These are phyloP conservation scores for Tigriopus californicus DNA, from an alignment of 2,888 invertebrate species.

Conservation along the genomic window DNA sequence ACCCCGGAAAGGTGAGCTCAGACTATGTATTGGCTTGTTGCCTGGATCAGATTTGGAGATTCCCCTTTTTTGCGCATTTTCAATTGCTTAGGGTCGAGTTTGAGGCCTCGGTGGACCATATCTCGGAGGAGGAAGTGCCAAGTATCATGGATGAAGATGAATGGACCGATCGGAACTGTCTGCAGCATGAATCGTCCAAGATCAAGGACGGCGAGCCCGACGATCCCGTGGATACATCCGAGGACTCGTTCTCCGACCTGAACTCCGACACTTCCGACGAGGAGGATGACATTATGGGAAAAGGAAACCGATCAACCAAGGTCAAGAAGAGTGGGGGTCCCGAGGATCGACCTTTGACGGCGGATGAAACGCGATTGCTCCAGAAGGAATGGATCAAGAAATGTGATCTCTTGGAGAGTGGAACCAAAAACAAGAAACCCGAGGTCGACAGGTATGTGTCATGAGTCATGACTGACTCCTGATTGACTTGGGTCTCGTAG, in stretches of 20 bases:
- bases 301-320: slow-evolving; percentile 25
- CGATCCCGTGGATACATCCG: slow-evolving; percentile 20
- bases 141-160: slow-evolving; percentile 84
- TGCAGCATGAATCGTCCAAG: slow-evolving; percentile 28
- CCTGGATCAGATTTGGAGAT: not conserved
- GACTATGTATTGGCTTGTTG: too few relatives aligned
- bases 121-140: slow-evolving; percentile 30
- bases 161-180: slow-evolving; percentile 81
- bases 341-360: slow-evolving; percentile 9
- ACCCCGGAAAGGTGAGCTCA: slow-evolving; percentile 7
- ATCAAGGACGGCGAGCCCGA: slow-evolving; percentile 8
- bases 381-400: slow-evolving; percentile 14
- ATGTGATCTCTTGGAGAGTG: too few relatives aligned
- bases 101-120: slow-evolving; percentile 31
- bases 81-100: not conserved
- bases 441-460: too few relatives aligned
- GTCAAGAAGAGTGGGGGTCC: not conserved
- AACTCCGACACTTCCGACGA: slow-evolving; percentile 21
- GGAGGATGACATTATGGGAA: slow-evolving; percentile 24
- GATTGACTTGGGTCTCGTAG: too few relatives aligned
- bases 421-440: too few relatives aligned
- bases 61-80: not conserved
- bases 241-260: slow-evolving; percentile 23
- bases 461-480: too few relatives aligned
- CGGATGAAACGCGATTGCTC: slow-evolving; percentile 8